Percentiles rank a stretch among this genome's conserved stretches.
Evolutionary conservation across 2,113 vertebrate species (phyloP).

Genomic region (Scomber scombrus): DNA sequence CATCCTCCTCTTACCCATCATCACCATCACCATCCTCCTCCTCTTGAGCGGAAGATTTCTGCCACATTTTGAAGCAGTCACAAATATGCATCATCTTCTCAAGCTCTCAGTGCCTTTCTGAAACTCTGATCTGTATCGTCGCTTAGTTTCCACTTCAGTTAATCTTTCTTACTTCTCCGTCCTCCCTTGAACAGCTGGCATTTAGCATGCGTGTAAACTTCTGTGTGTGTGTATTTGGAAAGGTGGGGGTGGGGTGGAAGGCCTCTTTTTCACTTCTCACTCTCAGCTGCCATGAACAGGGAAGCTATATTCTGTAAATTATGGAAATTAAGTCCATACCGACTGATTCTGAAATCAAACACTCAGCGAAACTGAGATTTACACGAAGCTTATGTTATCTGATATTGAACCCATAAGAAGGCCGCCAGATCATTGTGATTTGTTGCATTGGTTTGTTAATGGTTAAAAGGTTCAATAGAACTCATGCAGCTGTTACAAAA

Average conservation of each 20-base stretch:
- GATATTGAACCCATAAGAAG: no score
- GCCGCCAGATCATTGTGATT: no score
- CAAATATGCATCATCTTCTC: conserved; percentile 51
- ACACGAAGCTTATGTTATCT: no score
- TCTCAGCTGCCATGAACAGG: conserved; percentile 32
- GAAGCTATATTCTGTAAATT: background rate
- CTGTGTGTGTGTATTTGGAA: background rate
- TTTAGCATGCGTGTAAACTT: background rate
- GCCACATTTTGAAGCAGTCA: conserved; percentile 50
- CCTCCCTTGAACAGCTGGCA: conserved; percentile 24
- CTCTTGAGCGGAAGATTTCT: conserved; percentile 15
- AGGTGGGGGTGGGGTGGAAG: background rate
- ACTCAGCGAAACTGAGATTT: background rate
- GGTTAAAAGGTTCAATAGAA: no score
- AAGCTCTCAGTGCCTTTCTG: background rate
- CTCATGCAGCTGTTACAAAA: background rate
- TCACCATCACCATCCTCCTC: conserved; percentile 6
- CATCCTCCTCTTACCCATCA: conserved; percentile 45
- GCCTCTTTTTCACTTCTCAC: conserved; percentile 62
- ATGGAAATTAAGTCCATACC: conserved; percentile 14
- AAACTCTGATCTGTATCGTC: conserved; percentile 7
- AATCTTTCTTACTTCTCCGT: background rate
- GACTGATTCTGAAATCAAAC: background rate
- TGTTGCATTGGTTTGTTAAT: no score
- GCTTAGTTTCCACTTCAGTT: background rate